Percentiles rank a stretch among this genome's conserved stretches.
Conservation (phyloP, 2,113 vertebrate genomes). For the Tonatia bakeri region DNA sequence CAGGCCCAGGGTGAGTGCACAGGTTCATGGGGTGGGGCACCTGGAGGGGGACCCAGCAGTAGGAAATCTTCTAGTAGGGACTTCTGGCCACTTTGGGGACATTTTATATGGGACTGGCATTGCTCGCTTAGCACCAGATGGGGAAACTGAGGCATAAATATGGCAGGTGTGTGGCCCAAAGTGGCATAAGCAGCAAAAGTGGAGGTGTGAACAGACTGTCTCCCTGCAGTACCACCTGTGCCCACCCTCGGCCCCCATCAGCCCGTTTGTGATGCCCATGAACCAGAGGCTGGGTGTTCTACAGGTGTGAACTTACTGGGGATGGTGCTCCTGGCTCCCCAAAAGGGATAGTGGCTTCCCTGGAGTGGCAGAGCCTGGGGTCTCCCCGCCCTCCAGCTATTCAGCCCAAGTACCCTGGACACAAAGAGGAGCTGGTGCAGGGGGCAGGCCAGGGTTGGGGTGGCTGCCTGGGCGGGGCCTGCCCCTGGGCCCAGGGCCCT, state of each 20-base stretch:
- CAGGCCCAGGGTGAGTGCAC: conserved; percentile 40
- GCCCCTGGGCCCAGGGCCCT: neutral
- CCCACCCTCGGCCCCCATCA: neutral
- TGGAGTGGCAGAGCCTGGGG: neutral
- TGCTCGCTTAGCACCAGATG: neutral
- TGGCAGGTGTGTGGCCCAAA: neutral
- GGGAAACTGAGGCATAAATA: neutral
- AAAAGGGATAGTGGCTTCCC: neutral
- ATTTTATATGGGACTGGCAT: neutral
- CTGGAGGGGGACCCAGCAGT: neutral
- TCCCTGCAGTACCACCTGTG: fast-evolving
- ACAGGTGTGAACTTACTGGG: neutral
- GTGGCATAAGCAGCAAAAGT: neutral
- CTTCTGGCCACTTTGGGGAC: neutral
- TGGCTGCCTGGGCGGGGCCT: fast-evolving
- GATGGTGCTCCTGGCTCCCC: neutral
- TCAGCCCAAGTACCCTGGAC: neutral
- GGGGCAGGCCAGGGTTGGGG: neutral
- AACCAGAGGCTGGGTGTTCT: neutral
- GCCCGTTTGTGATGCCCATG: fast-evolving
- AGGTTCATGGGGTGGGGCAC: fast-evolving
- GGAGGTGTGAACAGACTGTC: neutral
- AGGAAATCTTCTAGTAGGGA: neutral
- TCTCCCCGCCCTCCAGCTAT: neutral
- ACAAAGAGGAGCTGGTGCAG: fast-evolving